Percentiles rank a stretch among this genome's conserved stretches.
Evolutionary conservation across 2,888 invertebrate species (phyloP).

Genomic region (Choristoneura rosaceana): DNA sequence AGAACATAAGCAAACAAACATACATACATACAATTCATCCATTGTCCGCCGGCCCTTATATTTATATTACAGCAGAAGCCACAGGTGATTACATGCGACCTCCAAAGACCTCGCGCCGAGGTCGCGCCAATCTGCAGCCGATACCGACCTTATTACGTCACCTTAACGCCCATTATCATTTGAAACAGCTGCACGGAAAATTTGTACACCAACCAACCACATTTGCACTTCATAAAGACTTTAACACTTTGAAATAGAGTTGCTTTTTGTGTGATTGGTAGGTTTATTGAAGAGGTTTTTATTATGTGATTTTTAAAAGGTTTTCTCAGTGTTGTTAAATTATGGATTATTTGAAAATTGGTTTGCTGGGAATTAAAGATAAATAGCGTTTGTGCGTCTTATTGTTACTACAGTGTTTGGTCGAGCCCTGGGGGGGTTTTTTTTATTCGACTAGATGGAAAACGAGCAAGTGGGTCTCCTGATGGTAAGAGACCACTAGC

Average conservation of each 20-base stretch:
- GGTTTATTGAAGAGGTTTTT: not conserved
- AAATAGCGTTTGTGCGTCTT: not conserved
- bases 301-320: not conserved
- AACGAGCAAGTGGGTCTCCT: too few species aligned
- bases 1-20: too few species aligned
- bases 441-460: too few species aligned
- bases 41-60: not conserved
- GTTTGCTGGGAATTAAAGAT: constrained; percentile 15
- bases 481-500: too few species aligned
- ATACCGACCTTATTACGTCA: constrained; percentile 44
- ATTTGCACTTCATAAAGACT: not conserved
- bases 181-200: constrained; percentile 9
- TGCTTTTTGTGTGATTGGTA: not conserved
- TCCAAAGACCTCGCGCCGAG: constrained; percentile 50
- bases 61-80: constrained; percentile 49
- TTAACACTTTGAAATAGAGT: not conserved
- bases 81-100: constrained; percentile 54
- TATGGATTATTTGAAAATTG: constrained; percentile 10
- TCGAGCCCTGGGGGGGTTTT: too few species aligned
- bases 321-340: constrained; percentile 2
- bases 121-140: constrained; percentile 46
- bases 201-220: not conserved
- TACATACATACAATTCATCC: not conserved
- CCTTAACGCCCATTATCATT: constrained; percentile 47
- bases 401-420: too few species aligned